These are phyloP conservation scores for Solea solea DNA, from an alignment of 2,113 vertebrate genomes.

Conservation along the genomic window DNA sequence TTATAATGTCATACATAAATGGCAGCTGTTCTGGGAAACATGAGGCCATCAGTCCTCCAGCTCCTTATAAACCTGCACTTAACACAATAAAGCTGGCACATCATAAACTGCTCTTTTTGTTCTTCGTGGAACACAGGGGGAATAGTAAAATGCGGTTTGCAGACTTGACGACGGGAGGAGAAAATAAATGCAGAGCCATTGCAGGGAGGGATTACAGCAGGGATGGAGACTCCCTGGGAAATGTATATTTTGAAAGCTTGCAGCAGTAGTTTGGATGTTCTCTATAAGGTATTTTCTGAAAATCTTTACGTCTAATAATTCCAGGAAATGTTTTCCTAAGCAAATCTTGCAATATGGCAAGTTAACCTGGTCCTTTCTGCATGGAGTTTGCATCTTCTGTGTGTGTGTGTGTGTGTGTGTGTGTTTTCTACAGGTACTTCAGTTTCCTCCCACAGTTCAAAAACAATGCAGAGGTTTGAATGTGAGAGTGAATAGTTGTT, in stretches of 20 bases:
- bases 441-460: too few species aligned
- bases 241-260: neutral
- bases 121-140: constrained; percentile 10
- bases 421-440: too few species aligned
- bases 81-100: constrained; percentile 1
- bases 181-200: neutral
- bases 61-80: constrained; percentile 5
- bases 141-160: constrained; percentile 9
- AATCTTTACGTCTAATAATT: neutral
- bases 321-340: neutral
- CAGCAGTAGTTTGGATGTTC: neutral
- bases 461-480: neutral
- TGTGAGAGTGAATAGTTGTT: neutral
- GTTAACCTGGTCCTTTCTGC: too few species aligned
- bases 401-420: too few species aligned
- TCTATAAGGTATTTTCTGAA: neutral
- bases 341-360: too few species aligned
- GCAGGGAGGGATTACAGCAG: neutral
- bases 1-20: neutral
- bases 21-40: neutral
- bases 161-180: neutral
- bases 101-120: neutral
- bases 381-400: too few species aligned
- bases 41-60: neutral
- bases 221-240: neutral